Evolutionary conservation across 2,113 vertebrate species (phyloP).

Genomic region (Arvicanthis niloticus): DNA sequence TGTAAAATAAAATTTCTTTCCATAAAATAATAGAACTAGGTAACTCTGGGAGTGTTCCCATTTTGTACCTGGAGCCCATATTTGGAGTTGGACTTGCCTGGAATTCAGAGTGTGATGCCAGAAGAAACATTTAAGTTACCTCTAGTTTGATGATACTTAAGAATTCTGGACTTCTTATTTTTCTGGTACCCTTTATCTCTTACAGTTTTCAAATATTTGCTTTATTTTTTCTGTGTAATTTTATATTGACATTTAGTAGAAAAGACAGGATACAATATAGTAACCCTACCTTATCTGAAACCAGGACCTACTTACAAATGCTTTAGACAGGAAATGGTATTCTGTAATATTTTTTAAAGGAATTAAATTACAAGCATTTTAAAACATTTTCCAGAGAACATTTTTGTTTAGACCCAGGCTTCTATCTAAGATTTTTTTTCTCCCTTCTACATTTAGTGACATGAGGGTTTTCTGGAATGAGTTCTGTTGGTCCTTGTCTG

Average conservation of each 20-base stretch:
- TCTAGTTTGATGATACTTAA: neutral
- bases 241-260: neutral
- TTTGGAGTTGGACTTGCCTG: neutral
- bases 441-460: neutral
- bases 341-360: slow-evolving; percentile 12
- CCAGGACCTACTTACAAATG: neutral
- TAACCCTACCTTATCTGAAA: neutral
- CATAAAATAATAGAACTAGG: neutral
- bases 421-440: slow-evolving; percentile 13
- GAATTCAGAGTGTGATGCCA: neutral
- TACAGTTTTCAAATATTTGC: neutral
- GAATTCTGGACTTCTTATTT: neutral
- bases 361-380: slow-evolving; percentile 10
- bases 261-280: neutral
- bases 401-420: neutral
- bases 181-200: neutral
- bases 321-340: neutral
- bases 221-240: neutral
- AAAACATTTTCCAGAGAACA: neutral
- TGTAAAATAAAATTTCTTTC: slow-evolving; percentile 92
- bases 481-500: neutral
- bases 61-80: neutral
- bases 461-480: neutral
- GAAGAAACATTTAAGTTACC: neutral
- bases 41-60: neutral